Percentiles rank a stretch among this genome's conserved stretches.
phyloP scores from a whole-genome alignment of 2,888 invertebrate species.

The Synergus umbraculus region DNA sequence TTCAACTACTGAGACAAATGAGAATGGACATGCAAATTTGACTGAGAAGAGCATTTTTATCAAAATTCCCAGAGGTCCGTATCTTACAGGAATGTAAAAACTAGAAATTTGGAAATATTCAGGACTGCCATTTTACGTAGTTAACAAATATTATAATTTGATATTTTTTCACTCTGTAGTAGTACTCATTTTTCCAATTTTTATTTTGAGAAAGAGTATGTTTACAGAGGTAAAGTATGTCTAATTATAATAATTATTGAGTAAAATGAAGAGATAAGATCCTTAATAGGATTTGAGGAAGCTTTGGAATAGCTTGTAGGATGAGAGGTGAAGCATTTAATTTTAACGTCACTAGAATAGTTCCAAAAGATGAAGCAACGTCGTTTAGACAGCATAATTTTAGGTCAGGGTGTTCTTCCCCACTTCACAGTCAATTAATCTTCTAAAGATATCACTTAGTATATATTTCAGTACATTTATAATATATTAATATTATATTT shows the following conservation, averaged over 20 bases:
- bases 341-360: constrained; percentile 8
- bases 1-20: constrained; percentile 20
- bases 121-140: no score
- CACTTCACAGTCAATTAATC: no score
- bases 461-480: no score
- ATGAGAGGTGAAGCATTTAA: not conserved
- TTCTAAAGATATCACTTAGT: no score
- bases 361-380: not conserved
- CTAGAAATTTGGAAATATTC: no score
- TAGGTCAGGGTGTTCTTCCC: not conserved
- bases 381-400: not conserved
- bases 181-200: no score
- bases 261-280: no score
- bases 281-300: constrained; percentile 7
- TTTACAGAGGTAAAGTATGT: no score
- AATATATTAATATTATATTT: no score
- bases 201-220: no score
- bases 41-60: not conserved
- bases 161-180: not conserved
- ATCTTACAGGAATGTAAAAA: constrained; percentile 36
- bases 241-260: no score
- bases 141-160: not conserved
- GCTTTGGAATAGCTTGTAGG: no score
- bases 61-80: constrained; percentile 58
- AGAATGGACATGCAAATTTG: not conserved